These are phyloP conservation scores for Heliconius aoede DNA, from an alignment of 2,888 invertebrate genomes.

Conservation along the genomic window DNA sequence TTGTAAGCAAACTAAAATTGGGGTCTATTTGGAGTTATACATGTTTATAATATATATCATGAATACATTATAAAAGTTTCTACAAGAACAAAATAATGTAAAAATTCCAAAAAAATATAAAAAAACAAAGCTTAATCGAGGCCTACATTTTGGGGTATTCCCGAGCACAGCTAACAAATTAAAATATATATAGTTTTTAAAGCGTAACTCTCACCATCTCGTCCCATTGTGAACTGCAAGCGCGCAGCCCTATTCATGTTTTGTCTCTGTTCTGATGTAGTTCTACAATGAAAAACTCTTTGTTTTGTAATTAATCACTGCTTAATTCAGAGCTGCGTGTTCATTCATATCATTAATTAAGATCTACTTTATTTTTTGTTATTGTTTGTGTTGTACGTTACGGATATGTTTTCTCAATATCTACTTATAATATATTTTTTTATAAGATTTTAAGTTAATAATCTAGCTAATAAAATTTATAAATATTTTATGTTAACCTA, in stretches of 20 bases:
- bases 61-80: neutral
- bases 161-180: slow-evolving; percentile 15
- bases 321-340: slow-evolving; percentile 17
- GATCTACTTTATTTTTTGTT: neutral
- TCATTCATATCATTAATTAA: slow-evolving; percentile 22
- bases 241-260: slow-evolving; percentile 25
- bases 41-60: neutral
- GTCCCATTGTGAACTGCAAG: slow-evolving; percentile 16
- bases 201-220: slow-evolving; percentile 24
- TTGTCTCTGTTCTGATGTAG: slow-evolving; percentile 22
- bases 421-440: no score
- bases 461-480: no score
- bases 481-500: no score
- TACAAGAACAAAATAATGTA: slow-evolving; percentile 6
- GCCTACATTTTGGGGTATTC: slow-evolving; percentile 14
- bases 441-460: no score
- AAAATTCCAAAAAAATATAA: neutral
- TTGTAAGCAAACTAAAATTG: neutral
- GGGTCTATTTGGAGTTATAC: neutral
- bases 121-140: neutral
- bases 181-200: slow-evolving; percentile 5
- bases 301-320: slow-evolving; percentile 18
- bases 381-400: neutral
- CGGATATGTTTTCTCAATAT: neutral
- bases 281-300: slow-evolving; percentile 20